These are phyloP conservation scores for Scalopus aquaticus DNA, from an alignment of 2,113 vertebrate genomes.

Conservation along the genomic window DNA sequence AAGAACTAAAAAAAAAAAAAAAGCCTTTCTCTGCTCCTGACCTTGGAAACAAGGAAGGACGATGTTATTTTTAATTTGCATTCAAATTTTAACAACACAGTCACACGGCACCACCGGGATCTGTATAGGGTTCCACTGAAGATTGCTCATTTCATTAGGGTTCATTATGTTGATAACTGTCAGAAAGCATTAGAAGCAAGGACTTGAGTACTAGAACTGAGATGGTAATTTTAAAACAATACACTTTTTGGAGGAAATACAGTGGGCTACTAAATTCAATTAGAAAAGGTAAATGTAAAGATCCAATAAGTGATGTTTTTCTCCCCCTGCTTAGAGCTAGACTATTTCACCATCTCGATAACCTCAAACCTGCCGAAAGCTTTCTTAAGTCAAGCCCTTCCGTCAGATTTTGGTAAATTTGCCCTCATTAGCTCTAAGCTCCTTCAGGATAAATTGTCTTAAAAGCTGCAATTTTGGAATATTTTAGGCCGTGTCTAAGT, in stretches of 20 bases:
- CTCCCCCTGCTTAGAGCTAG: constrained; percentile 69
- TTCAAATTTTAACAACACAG: constrained; percentile 85
- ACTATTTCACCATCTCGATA: constrained; percentile 76
- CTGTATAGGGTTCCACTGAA: constrained; percentile 85
- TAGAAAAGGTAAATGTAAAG: constrained; percentile 84
- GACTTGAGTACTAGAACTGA: constrained; percentile 88
- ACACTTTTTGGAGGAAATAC: constrained; percentile 87
- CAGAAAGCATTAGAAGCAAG: constrained; percentile 86
- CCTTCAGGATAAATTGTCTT: constrained; percentile 59
- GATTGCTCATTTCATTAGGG: constrained; percentile 90
- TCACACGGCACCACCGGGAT: constrained; percentile 84
- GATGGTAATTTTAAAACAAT: constrained; percentile 91
- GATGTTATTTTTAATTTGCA: constrained; percentile 85
- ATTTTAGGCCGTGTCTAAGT: constrained; percentile 66
- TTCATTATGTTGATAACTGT: constrained; percentile 91
- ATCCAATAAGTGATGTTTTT: constrained; percentile 78
- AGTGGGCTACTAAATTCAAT: constrained; percentile 84
- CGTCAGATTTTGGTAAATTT: constrained; percentile 72
- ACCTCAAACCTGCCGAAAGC: constrained; percentile 68
- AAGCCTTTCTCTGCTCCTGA: constrained; percentile 75
- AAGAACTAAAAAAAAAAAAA: constrained; percentile 54
- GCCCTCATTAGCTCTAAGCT: constrained; percentile 71
- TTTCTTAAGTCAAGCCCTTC: constrained; percentile 70
- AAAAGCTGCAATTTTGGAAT: constrained; percentile 73
- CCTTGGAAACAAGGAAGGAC: constrained; percentile 88